A percentile compares a stretch with the other conserved stretches of the same genome.
phyloP scores from a whole-genome alignment of 2,888 invertebrate species.

The Hirtodrosophila confusa region DNA sequence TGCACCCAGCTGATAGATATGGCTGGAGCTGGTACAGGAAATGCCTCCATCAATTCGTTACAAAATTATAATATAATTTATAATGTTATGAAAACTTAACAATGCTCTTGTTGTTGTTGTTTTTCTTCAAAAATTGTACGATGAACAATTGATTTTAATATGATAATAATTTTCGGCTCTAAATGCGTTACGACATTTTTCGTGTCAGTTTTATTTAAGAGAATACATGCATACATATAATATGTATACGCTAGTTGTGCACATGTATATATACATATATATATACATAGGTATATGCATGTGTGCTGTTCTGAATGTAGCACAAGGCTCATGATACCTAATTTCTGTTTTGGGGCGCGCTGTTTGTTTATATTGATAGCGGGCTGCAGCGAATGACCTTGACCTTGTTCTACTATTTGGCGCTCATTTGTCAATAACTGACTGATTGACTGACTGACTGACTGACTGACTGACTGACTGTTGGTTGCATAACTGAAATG shows the following conservation, averaged over 20 bases:
- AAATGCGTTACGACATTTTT: too few relatives aligned
- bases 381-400: conserved; percentile 17
- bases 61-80: too few relatives aligned
- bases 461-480: conserved; percentile 7
- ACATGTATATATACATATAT: background rate
- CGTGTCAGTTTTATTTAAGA: too few relatives aligned
- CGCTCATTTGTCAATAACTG: conserved; percentile 46
- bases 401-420: conserved; percentile 53
- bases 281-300: too few relatives aligned
- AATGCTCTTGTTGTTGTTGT: too few relatives aligned
- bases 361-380: conserved; percentile 36
- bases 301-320: conserved; percentile 51
- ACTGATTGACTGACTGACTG: conserved; percentile 18
- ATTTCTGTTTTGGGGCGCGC: conserved; percentile 22
- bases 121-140: too few relatives aligned
- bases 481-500: conserved; percentile 40
- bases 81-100: too few relatives aligned
- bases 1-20: too few relatives aligned
- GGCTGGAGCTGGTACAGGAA: too few relatives aligned
- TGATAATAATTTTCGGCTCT: background rate
- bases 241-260: too few relatives aligned
- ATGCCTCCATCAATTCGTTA: too few relatives aligned
- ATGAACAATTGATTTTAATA: background rate
- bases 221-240: too few relatives aligned
- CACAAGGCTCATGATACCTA: conserved; percentile 59